Conservation (phyloP, 2,888 invertebrate species). For the Pollenia griseotomentosa region DNA sequence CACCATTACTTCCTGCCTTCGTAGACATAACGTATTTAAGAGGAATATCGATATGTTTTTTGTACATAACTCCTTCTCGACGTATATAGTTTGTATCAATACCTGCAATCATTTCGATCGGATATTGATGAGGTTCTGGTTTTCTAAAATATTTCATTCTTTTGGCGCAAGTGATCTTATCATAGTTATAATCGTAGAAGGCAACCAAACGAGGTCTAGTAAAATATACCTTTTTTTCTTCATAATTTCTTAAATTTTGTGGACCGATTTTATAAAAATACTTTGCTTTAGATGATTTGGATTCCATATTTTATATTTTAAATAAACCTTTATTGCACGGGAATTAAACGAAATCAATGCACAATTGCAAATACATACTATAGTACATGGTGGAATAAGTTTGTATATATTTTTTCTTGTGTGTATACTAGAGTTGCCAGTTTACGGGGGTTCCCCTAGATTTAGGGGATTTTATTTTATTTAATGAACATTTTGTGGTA, state of each 20-base stretch:
- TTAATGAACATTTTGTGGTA: too few relatives aligned
- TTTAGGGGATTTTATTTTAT: too few relatives aligned
- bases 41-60: neutral
- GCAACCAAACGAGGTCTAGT: constrained; percentile 30
- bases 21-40: constrained; percentile 33
- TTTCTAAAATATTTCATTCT: constrained; percentile 37
- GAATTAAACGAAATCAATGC: too few relatives aligned
- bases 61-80: neutral
- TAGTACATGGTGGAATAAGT: too few relatives aligned
- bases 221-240: neutral
- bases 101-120: constrained; percentile 37
- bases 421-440: too few relatives aligned
- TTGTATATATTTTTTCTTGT: too few relatives aligned
- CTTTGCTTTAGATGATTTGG: neutral
- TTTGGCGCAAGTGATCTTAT: neutral
- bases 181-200: constrained; percentile 21
- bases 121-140: constrained; percentile 12
- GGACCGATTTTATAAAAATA: neutral
- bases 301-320: neutral
- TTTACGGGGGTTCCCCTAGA: too few relatives aligned
- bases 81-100: neutral
- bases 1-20: neutral
- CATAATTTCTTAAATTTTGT: neutral
- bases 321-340: too few relatives aligned
- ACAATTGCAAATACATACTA: too few relatives aligned